These are phyloP conservation scores for Byasa hedistus DNA, from an alignment of 2,888 invertebrate genomes.

Conservation along the genomic window DNA sequence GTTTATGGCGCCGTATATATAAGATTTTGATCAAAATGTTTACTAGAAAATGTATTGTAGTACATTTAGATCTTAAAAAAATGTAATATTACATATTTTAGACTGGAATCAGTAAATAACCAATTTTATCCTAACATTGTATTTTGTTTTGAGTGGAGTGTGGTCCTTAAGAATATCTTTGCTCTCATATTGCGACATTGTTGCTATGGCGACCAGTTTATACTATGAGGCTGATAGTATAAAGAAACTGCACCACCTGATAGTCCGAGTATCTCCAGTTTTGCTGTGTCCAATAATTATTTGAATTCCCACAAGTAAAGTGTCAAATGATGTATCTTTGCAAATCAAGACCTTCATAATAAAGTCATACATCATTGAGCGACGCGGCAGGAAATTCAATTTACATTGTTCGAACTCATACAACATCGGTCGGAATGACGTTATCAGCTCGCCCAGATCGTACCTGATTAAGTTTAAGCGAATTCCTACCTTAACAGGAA, in stretches of 20 bases:
- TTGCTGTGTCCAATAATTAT: neutral
- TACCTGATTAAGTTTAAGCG: slow-evolving; percentile 25
- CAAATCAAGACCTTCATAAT: neutral
- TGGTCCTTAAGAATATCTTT: no score
- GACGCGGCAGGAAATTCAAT: slow-evolving; percentile 20
- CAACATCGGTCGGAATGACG: slow-evolving; percentile 5
- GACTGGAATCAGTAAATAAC: no score
- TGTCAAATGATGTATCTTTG: neutral
- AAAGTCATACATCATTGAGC: slow-evolving; percentile 12
- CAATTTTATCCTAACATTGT: no score
- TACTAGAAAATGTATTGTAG: no score
- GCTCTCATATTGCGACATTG: no score
- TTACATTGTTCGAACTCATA: slow-evolving; percentile 23
- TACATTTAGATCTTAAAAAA: no score
- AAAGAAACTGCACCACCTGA: no score
- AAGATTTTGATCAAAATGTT: neutral
- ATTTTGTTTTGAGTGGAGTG: no score
- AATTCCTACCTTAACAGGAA: slow-evolving; percentile 11
- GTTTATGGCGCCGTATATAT: neutral
- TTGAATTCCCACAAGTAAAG: neutral
- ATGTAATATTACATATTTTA: no score
- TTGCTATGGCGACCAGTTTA: no score
- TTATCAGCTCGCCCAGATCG: slow-evolving; percentile 17
- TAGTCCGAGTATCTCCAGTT: neutral
- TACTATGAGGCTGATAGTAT: no score